Evolutionary conservation across 2,797 vertebrate species (phyloP), one percentile per base, ranked within the genome.

Genomic region (Crax fasciolata): DNA sequence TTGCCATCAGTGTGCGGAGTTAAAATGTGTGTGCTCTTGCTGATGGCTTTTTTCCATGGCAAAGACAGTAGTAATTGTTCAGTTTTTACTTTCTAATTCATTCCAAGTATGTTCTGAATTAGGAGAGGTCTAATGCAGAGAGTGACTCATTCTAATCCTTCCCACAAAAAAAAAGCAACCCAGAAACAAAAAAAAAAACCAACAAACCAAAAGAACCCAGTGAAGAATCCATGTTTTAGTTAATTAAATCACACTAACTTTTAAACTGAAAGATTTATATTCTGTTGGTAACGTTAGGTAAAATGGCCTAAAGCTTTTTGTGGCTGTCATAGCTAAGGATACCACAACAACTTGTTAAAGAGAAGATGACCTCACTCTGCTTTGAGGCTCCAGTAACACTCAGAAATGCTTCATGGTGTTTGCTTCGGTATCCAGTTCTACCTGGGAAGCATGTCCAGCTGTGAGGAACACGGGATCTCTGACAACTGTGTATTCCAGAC

Each of bases 401-500:
- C 46, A 1, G 7, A 49, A 67, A 18, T 24, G 30, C 19, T 15
- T n/a, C 61, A 4, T 30, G 24, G 1, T 57, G 5, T 32, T 84
- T 32, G 48, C 35, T 32, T 27, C 1, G 0, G 11, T 57, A 61
- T 14, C 41, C 20, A 7, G 14, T 11, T 51, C 25, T 61, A 20
- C 6, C 10, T n/a, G 44, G 25, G n/a, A 71, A 20, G 15, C 24
- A 6, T 28, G 44, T 68, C 25, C 71, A 71, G 1, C 8, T 13
- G 52, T 32, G 43, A n/a, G 49, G 25, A 20, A 41, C 11, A 39
- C 30, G 72, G 9, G 20, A 35, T 62, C 30, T 80, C 49, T 11
- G n/a, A 23, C 20, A 7, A 4, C 8, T 5, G 0, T 1, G 8
- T n/a, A 7, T 19, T 84, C 13, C 21, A 43, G 54, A 11, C 28